phyloP scores from a whole-genome alignment of 2,888 invertebrate genomes.

The Polydrusus cervinus region DNA sequence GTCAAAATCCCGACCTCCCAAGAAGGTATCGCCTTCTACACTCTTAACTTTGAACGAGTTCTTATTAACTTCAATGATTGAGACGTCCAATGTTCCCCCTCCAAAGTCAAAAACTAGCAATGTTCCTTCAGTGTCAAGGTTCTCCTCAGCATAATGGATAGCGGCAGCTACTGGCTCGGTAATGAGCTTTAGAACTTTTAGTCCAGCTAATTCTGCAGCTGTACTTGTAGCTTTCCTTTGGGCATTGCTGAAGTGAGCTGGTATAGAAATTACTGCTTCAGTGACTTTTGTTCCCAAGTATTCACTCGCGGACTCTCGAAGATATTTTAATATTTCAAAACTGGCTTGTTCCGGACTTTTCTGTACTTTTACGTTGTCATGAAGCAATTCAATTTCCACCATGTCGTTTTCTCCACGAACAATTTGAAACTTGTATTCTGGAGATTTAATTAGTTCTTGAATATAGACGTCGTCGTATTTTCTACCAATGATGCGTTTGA shows the following conservation, averaged over 20 bases:
- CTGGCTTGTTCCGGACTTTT: constrained; percentile 55
- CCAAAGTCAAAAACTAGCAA: constrained; percentile 59
- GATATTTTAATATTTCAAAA: constrained; percentile 53
- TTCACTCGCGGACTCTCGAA: constrained; percentile 43
- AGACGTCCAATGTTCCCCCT: constrained; percentile 62
- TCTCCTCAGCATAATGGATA: constrained; percentile 55
- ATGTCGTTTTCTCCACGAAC: constrained; percentile 33
- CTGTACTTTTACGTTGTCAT: constrained; percentile 8
- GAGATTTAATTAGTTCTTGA: constrained; percentile 30
- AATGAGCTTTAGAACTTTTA: constrained; percentile 55
- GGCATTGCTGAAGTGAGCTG: constrained; percentile 54
- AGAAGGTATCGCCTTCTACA: constrained; percentile 53
- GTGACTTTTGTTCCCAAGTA: constrained; percentile 43
- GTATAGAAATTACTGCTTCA: constrained; percentile 56
- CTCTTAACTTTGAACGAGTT: constrained; percentile 50
- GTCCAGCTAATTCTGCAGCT: constrained; percentile 55
- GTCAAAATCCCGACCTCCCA: constrained; percentile 55
- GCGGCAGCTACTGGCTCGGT: constrained; percentile 60
- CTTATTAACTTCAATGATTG: constrained; percentile 54
- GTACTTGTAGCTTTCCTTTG: constrained; percentile 54
- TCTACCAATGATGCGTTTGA: constrained; percentile 47
- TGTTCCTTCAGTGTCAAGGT: constrained; percentile 36
- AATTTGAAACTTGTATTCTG: constrained; percentile 35
- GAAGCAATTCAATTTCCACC: constrained; percentile 27
- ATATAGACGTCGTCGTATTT: constrained; percentile 44